phyloP scores from a whole-genome alignment of 2,113 vertebrate genomes.

The Pteropus alecto region DNA sequence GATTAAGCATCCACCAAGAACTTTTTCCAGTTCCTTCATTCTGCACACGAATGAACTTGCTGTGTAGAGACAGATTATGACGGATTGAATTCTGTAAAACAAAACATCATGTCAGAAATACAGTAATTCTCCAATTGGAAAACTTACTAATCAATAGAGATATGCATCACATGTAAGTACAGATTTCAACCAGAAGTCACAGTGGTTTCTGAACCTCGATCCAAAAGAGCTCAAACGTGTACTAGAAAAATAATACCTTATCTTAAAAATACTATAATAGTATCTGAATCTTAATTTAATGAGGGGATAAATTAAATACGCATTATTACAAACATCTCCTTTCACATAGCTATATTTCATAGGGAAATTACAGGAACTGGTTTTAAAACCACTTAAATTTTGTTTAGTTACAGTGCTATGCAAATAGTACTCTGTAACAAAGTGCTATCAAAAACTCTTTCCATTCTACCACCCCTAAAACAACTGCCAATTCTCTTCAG shows the following conservation, averaged over 20 bases:
- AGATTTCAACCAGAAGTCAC: neutral
- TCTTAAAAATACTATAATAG: neutral
- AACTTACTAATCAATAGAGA: neutral
- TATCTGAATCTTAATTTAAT: neutral
- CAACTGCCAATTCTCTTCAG: neutral
- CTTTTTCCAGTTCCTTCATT: constrained; percentile 99
- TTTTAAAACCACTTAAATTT: constrained; percentile 14
- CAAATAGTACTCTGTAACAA: neutral
- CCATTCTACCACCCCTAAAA: neutral
- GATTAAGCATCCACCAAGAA: constrained; percentile 99
- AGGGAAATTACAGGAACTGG: neutral
- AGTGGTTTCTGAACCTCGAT: neutral
- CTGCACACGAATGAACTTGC: constrained; percentile 97
- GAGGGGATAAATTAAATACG: neutral
- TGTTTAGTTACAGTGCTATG: neutral
- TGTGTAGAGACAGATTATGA: constrained; percentile 97
- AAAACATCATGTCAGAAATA: constrained; percentile 70
- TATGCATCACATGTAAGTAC: neutral
- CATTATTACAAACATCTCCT: neutral
- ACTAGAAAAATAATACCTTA: neutral
- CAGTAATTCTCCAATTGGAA: neutral
- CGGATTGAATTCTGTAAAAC: constrained; percentile 96
- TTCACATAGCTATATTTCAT: neutral
- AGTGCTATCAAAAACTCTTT: neutral
- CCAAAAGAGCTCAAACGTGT: neutral